phyloP scores from a whole-genome alignment of 2,888 invertebrate genomes.

The Polyploca ridens region DNA sequence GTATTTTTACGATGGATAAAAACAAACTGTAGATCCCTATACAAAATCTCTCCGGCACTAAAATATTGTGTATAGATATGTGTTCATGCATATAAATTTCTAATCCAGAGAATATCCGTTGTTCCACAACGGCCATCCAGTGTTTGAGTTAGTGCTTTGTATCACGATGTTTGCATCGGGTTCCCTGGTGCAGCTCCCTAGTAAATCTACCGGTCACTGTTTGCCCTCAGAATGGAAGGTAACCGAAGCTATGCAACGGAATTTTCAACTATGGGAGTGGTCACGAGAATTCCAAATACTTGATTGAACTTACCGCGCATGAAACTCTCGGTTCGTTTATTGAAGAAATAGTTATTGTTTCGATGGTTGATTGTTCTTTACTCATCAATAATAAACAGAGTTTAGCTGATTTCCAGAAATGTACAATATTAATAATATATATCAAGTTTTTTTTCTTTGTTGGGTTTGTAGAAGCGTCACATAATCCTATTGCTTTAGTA shows the following conservation, averaged over 20 bases:
- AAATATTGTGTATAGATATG: constrained; percentile 12
- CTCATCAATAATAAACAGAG: too few relatives aligned
- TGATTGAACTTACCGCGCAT: not conserved
- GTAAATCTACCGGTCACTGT: constrained; percentile 26
- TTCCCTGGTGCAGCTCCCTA: constrained; percentile 21
- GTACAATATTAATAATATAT: too few relatives aligned
- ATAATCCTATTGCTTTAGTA: not conserved
- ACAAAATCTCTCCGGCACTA: not conserved
- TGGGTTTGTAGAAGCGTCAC: too few relatives aligned
- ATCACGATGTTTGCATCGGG: constrained; percentile 32
- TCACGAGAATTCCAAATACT: not conserved
- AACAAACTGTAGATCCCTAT: not conserved
- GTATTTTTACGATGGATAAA: constrained; percentile 13
- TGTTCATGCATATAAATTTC: constrained; percentile 24
- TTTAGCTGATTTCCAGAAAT: too few relatives aligned
- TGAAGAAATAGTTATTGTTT: too few relatives aligned
- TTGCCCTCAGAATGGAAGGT: constrained; percentile 18
- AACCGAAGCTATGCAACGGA: not conserved
- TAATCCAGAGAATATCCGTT: constrained; percentile 27
- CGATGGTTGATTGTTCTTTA: too few relatives aligned
- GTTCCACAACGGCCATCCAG: constrained; percentile 22
- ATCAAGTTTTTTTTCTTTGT: too few relatives aligned
- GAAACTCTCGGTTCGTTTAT: too few relatives aligned
- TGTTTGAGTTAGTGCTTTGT: constrained; percentile 41
- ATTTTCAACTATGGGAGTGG: not conserved